Evolutionary conservation across 1,140 invertebrate species (phyloP).

Genomic region (Nasonia giraulti): DNA sequence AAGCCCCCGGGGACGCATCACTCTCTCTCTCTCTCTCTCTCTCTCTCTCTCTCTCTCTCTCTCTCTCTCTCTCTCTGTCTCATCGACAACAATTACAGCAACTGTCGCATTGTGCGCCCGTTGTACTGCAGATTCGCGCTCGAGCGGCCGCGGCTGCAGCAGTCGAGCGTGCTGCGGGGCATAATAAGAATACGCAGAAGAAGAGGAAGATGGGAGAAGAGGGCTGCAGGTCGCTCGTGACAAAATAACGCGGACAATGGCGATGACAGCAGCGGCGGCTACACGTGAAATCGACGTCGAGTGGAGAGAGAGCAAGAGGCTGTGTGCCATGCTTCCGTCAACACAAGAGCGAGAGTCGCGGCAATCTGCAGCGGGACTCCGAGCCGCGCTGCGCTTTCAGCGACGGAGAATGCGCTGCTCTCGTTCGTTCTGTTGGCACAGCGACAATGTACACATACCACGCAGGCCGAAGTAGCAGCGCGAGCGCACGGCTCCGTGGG

Average conservation of each 20-base stretch:
- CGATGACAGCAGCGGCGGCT: neutral
- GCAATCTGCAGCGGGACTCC: neutral
- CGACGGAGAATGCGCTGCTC: constrained; percentile 19
- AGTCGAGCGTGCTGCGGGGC: neutral
- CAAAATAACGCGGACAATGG: constrained; percentile 33
- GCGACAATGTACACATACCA: constrained; percentile 52
- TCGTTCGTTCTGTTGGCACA: constrained; percentile 53
- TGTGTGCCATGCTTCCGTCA: constrained; percentile 47
- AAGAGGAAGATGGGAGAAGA: constrained; percentile 4
- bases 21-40: too few relatives aligned
- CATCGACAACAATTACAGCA: neutral
- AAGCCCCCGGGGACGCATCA: neutral
- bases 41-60: too few relatives aligned
- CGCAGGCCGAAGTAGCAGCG: constrained; percentile 1
- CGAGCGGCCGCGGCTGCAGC: neutral
- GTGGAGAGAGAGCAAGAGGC: neutral
- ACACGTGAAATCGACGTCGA: neutral
- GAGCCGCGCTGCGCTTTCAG: neutral
- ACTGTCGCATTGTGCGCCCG: neutral
- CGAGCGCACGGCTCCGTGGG: constrained; percentile 19
- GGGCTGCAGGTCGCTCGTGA: constrained; percentile 15
- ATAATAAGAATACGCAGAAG: constrained; percentile 1
- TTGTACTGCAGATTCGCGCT: neutral
- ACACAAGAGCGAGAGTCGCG: constrained; percentile 5
- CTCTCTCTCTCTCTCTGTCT: neutral